phyloP scores from a whole-genome alignment of 2,888 invertebrate species.

The Napeogenes sylphis region DNA sequence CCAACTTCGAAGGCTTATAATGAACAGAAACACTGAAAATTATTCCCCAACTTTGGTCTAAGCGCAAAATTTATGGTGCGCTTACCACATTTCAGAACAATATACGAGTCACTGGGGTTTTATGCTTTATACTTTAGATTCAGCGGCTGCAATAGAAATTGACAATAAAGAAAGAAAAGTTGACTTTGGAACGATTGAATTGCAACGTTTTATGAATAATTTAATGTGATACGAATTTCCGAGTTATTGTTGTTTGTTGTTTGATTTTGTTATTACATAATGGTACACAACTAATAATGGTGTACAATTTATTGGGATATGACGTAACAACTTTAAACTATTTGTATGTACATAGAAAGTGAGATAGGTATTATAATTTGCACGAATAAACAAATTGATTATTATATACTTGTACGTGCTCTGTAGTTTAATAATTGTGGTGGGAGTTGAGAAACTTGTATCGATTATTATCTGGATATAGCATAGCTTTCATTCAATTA shows the following conservation, averaged over 20 bases:
- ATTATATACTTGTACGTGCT: too few species aligned
- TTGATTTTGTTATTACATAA: neutral
- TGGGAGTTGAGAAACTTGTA: too few species aligned
- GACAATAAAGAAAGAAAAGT: conserved; percentile 27
- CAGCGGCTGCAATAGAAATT: conserved; percentile 30
- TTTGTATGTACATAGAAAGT: too few species aligned
- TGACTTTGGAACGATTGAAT: conserved; percentile 13
- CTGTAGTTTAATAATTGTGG: too few species aligned
- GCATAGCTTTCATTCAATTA: too few species aligned
- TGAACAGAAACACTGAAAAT: conserved; percentile 76
- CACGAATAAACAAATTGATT: too few species aligned
- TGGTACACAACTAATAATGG: too few species aligned
- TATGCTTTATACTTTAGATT: conserved; percentile 33
- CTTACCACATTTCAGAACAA: conserved; percentile 68
- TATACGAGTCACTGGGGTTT: conserved; percentile 62
- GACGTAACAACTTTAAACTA: too few species aligned
- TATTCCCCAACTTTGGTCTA: conserved; percentile 71
- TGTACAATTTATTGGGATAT: too few species aligned
- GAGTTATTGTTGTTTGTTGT: neutral
- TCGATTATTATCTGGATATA: too few species aligned
- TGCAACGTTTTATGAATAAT: neutral
- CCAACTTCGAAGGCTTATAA: conserved; percentile 69
- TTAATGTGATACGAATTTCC: too few species aligned
- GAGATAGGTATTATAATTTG: too few species aligned
- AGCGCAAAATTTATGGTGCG: conserved; percentile 72